Evolutionary conservation across 2,888 invertebrate genomes (phyloP).

Genomic region (Anoncus sp.): DNA sequence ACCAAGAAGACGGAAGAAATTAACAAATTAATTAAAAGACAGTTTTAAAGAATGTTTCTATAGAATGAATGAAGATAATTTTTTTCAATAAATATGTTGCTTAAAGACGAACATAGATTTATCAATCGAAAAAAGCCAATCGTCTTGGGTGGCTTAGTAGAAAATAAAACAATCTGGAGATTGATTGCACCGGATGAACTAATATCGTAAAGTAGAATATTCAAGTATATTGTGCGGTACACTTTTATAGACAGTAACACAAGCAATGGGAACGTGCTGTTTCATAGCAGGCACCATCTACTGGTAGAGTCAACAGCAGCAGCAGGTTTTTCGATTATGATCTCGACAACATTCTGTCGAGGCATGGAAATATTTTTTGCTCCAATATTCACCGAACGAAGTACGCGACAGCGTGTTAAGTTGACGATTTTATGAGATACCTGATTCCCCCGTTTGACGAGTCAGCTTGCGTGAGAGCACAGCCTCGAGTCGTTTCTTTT

Average conservation of each 20-base stretch:
- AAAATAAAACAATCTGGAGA: neutral
- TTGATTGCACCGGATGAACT: neutral
- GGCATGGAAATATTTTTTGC: neutral
- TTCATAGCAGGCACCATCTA: neutral
- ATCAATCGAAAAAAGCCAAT: too few relatives aligned
- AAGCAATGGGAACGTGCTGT: neutral
- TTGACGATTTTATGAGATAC: neutral
- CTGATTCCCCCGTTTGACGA: neutral
- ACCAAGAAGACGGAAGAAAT: too few relatives aligned
- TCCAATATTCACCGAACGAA: neutral
- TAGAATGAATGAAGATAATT: too few relatives aligned
- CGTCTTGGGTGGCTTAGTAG: too few relatives aligned
- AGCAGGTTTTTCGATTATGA: neutral
- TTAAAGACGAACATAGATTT: too few relatives aligned
- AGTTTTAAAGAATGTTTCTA: too few relatives aligned
- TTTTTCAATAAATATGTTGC: too few relatives aligned
- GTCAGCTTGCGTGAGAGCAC: neutral
- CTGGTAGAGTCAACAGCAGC: neutral
- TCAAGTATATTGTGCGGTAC: neutral
- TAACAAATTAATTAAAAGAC: too few relatives aligned
- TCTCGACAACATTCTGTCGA: conserved; percentile 2
- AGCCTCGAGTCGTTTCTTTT: neutral
- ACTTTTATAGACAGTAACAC: conserved; percentile 1
- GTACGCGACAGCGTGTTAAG: neutral
- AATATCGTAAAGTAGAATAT: neutral